These are phyloP conservation scores for Leucophenga maculata DNA, from an alignment of 2,888 invertebrate species.

Conservation along the genomic window DNA sequence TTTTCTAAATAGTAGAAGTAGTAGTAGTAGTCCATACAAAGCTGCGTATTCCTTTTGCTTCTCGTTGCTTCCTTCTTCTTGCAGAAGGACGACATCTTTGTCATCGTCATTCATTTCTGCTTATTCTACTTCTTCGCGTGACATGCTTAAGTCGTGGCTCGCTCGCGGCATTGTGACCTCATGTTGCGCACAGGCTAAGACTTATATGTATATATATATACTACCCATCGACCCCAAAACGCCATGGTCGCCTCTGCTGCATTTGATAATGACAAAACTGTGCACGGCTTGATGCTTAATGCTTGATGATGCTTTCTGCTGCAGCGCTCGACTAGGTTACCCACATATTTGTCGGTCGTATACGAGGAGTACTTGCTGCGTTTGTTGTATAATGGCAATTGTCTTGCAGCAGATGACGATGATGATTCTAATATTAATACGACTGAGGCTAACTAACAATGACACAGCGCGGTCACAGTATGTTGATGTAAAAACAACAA, in stretches of 20 bases:
- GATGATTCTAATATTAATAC: background rate
- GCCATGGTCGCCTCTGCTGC: background rate
- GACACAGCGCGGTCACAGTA: background rate
- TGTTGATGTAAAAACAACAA: too few species aligned
- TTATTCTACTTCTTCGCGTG: constrained; percentile 41
- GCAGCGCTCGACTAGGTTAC: too few species aligned
- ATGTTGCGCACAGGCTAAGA: background rate
- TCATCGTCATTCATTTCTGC: constrained; percentile 29
- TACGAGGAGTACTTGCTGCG: too few species aligned
- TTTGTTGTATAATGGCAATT: too few species aligned
- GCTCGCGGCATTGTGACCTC: constrained; percentile 45
- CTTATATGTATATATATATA: too few species aligned
- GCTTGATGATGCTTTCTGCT: too few species aligned
- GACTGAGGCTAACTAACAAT: background rate
- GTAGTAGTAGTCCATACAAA: too few species aligned
- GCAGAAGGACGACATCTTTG: background rate
- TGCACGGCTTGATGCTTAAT: constrained; percentile 28
- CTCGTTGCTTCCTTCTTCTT: background rate
- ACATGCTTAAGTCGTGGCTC: constrained; percentile 58
- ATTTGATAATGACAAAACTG: constrained; percentile 22
- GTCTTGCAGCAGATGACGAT: background rate
- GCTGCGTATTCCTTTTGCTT: background rate
- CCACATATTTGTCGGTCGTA: too few species aligned
- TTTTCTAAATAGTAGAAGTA: background rate
- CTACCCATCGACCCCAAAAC: background rate